Conservation (phyloP, 1,140 invertebrate species). For the Trigoniulus corallinus region DNA sequence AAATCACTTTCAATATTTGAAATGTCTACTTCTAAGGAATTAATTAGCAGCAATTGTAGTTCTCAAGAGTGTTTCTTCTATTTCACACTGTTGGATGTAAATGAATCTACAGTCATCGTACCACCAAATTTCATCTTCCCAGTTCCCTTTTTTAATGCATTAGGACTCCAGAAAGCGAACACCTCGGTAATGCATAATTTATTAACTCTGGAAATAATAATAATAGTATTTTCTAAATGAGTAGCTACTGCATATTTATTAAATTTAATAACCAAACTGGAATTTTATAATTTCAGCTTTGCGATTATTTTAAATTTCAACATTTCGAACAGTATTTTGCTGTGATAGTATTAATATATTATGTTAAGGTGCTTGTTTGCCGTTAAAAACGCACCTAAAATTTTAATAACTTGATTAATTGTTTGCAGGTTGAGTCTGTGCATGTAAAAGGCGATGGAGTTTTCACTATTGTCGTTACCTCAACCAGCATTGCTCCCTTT, state of each 20-base stretch:
- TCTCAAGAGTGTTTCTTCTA: background rate
- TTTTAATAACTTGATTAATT: too few species aligned
- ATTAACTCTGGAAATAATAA: too few species aligned
- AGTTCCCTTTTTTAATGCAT: background rate
- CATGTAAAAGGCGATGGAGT: background rate
- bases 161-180: background rate
- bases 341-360: too few species aligned
- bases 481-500: slow-evolving; percentile 36
- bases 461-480: background rate
- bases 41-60: background rate
- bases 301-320: too few species aligned
- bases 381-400: too few species aligned
- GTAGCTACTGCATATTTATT: too few species aligned
- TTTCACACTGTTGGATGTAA: background rate
- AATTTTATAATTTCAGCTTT: too few species aligned
- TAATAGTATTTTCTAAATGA: too few species aligned
- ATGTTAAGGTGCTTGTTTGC: too few species aligned
- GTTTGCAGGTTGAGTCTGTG: too few species aligned
- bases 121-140: background rate
- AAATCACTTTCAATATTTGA: background rate
- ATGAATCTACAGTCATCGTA: background rate
- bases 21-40: background rate
- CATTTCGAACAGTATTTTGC: too few species aligned
- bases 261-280: too few species aligned
- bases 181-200: background rate